Evolutionary conservation across 2,797 vertebrate genomes (phyloP).

Genomic region (Echeneis naucrates): DNA sequence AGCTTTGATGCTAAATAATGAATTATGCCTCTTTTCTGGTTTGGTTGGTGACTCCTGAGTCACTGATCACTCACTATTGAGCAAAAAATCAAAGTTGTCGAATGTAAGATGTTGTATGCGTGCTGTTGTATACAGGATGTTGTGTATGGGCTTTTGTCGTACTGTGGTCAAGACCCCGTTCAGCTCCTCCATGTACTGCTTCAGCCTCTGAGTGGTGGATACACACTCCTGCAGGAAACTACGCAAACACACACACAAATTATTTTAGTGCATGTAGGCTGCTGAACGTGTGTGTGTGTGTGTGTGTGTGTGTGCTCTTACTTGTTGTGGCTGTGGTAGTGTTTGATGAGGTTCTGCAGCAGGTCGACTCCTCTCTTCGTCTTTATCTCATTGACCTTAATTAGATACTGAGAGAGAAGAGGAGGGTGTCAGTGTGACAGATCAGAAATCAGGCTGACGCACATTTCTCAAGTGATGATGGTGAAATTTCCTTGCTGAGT

Average conservation of each 20-base stretch:
- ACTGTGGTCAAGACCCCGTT: constrained; percentile 80
- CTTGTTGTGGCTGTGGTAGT: constrained; percentile 90
- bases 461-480: neutral
- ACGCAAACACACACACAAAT: constrained; percentile 51
- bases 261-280: neutral
- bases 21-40: no score
- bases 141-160: neutral
- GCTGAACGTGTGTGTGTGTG: constrained; percentile 11
- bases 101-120: no score
- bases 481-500: neutral
- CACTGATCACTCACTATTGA: no score
- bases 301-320: constrained; percentile 63
- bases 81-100: no score
- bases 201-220: constrained; percentile 84
- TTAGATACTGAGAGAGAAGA: constrained; percentile 90
- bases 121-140: no score
- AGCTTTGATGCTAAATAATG: no score
- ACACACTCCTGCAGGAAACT: constrained; percentile 91
- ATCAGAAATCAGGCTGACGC: neutral
- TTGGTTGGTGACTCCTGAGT: no score
- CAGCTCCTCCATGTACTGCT: constrained; percentile 86
- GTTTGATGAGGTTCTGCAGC: constrained; percentile 90
- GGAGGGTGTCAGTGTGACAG: no score
- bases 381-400: constrained; percentile 99
- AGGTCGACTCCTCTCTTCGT: constrained; percentile 95